Evolutionary conservation across 2,888 invertebrate species (phyloP).

Genomic region (Clistopyga incitator): DNA sequence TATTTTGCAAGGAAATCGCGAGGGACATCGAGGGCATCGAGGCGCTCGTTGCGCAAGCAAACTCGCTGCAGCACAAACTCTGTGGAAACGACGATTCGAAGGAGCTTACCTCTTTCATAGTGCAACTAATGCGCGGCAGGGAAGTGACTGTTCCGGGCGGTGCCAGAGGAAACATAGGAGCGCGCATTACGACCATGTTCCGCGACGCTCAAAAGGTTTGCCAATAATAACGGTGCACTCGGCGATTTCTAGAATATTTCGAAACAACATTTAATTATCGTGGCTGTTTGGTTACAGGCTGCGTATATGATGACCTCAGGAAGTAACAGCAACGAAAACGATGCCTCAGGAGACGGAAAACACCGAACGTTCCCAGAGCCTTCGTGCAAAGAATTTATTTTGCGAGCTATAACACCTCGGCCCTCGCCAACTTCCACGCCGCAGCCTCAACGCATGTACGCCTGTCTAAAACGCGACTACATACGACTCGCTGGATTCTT

Average conservation of each 20-base stretch:
- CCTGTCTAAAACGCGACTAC: constrained; percentile 88
- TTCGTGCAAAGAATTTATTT: constrained; percentile 88
- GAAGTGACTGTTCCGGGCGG: constrained; percentile 87
- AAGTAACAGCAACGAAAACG: constrained; percentile 75
- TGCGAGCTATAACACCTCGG: constrained; percentile 86
- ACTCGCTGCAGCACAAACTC: constrained; percentile 86
- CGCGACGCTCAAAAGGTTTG: constrained; percentile 86
- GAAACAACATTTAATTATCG: constrained; percentile 49
- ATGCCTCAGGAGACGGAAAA: constrained; percentile 75
- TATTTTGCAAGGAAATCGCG: constrained; percentile 76
- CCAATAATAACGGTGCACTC: not conserved
- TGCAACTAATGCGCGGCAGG: constrained; percentile 85
- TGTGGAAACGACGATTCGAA: constrained; percentile 82
- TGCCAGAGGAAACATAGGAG: constrained; percentile 86
- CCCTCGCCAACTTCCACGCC: constrained; percentile 87
- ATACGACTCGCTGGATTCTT: constrained; percentile 92
- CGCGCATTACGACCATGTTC: constrained; percentile 87
- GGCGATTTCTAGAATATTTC: constrained; percentile 29
- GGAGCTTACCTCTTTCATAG: constrained; percentile 83
- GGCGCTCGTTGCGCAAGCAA: constrained; percentile 85
- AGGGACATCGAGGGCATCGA: constrained; percentile 85
- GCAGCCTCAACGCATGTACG: constrained; percentile 89
- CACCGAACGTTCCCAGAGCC: constrained; percentile 85
- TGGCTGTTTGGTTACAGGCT: constrained; percentile 81
- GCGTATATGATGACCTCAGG: constrained; percentile 84